Evolutionary conservation across 1,140 invertebrate genomes (phyloP), one percentile per base, ranked within the genome.

Genomic region (Mylabris phalerata): DNA sequence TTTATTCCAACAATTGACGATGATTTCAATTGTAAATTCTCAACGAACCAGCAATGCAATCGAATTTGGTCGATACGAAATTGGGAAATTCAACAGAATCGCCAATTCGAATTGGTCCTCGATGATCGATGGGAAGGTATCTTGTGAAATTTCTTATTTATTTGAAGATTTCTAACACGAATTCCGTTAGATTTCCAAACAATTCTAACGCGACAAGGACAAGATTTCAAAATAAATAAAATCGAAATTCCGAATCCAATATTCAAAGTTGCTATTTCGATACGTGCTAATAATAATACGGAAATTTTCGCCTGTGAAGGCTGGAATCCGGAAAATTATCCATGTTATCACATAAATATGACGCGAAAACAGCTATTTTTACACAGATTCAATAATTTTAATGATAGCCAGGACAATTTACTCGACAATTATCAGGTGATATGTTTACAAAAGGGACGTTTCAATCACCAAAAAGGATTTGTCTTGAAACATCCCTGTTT

Each of bases 51-150:
- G 27, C 49, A 58, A 26, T 69, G 67, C 43, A 64, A 55, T 45
- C 49, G 48, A 38, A 55, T 43, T 26, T 69, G 67, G 67, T 32
- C 60, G 7, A 26, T 64, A 24, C 59, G 46, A 44, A 60, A 69
- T 52, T 69, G 67, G 67, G 11, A 64, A 47, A 64, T 32, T 69
- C 13, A 63, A 69, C 40, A 51, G 59, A 11, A 66, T 57, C n/a
- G 51, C 60, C 2, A 64, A 7, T 61, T 57, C 45, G 61, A 67
- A 50, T 60, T 69, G 42, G 50, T 69, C 13, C 50, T 52, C 6
- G 67, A 69, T 27, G 54, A 48, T 13, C 50, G 67, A 45, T 69
- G 67, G 67, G 63, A 67, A 65, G 67, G 65, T 67, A 32, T 1
- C 19, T 19, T 19, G 7, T 3, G 32, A 32, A 32, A 32, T 3